Evolutionary conservation across 2,888 invertebrate species (phyloP).

Genomic region (Spodoptera picta): DNA sequence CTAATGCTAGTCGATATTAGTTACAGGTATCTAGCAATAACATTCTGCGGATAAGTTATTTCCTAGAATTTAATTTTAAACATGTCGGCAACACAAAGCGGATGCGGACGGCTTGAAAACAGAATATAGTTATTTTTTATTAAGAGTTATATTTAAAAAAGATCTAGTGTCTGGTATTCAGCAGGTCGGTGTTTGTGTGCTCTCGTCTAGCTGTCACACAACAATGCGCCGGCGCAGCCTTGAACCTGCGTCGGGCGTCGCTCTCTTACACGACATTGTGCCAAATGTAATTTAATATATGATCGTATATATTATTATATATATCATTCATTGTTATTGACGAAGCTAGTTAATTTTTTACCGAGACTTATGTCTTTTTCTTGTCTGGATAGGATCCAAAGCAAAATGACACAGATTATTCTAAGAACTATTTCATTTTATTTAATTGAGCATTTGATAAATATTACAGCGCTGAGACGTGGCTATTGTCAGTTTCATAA

Average conservation of each 20-base stretch:
- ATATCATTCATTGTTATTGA: conserved; percentile 37
- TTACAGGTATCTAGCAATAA: conserved; percentile 25
- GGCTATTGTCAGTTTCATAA: conserved; percentile 1
- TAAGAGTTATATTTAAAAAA: conserved; percentile 31
- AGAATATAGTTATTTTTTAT: conserved; percentile 22
- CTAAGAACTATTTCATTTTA: conserved; percentile 18
- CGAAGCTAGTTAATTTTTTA: conserved; percentile 33
- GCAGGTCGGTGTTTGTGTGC: conserved; percentile 47
- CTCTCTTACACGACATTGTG: conserved; percentile 63
- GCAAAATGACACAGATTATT: conserved; percentile 22
- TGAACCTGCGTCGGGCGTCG: conserved; percentile 70
- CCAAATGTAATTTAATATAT: conserved; percentile 67
- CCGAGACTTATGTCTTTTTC: conserved; percentile 32
- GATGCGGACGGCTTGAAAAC: conserved; percentile 10
- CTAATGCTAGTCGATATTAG: conserved; percentile 31
- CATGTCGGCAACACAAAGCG: conserved; percentile 6
- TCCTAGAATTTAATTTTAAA: conserved; percentile 10
- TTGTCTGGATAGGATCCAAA: conserved; percentile 45
- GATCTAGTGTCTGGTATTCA: conserved; percentile 44
- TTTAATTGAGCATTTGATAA: conserved; percentile 21
- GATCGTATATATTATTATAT: conserved; percentile 35
- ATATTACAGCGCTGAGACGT: conserved; percentile 23
- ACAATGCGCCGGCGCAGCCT: conserved; percentile 69
- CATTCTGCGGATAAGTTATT: conserved; percentile 20
- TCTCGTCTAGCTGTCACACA: conserved; percentile 63